Evolutionary conservation across 2,888 invertebrate species (phyloP), one percentile per base, ranked within the genome.

Genomic region (Ernsta delagoae): DNA sequence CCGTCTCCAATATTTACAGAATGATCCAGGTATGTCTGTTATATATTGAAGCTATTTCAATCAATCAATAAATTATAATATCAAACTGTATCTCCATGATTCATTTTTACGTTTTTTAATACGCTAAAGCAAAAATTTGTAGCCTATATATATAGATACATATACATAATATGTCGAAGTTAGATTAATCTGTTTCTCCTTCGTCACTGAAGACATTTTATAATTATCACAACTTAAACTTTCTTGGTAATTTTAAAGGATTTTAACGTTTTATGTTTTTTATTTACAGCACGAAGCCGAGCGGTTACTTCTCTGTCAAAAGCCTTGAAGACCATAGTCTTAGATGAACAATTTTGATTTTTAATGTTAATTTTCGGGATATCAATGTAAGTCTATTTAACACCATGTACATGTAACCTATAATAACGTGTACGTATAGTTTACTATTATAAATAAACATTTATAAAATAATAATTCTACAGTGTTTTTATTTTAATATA

Each of bases 271-370:
- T 31, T 50, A 39, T 39, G 8, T n/a, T 60, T 34, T 31, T 31
- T 39, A 74, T 72, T 88, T 87, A 57, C 88, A 93, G 93, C 88
- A 84, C 68, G 93, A 93, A 81, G 93, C 93, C 5, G 91, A 92
- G 71, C 85, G 86, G 78, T 78, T 93, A n/a, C 78, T 93, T 11
- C 79, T 91, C 8, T 93, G 93, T 70, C 92, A 91, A 75, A 92
- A 90, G 68, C 78, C 86, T 62, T 90, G 79, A 89, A 80, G 48
- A 36, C 5, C 24, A 9, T 16, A 12, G 3, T 54, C 24, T 8
- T n/a, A n/a, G n/a, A 1, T 54, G 7, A 31, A 31, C 11, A 31
- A 31, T 24, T 53, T 24, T 31, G 54, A 34, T 54, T 31, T 54
- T 31, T 4, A 31, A 54, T 6, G 16, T 50, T 50, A 16, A 50